Evolutionary conservation across 2,113 vertebrate genomes (phyloP), one percentile per base, ranked within the genome.

Genomic region (Cacatua alba): DNA sequence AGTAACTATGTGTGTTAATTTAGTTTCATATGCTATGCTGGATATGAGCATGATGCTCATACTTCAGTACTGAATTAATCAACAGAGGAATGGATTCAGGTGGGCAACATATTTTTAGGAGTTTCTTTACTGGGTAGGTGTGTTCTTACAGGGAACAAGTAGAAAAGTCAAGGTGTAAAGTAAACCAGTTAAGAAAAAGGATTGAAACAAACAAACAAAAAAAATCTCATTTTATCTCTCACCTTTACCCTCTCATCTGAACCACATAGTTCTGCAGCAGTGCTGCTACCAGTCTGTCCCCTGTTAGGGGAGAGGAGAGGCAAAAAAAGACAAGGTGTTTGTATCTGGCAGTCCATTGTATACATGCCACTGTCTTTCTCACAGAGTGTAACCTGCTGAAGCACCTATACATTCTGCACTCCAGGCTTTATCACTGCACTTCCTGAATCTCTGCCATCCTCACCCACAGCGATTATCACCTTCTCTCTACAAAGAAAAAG

Each of bases 381-480:
- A 53, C 3, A 48, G 1, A 48, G 1, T 0, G 0, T 6, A 43
- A 43, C 29, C 18, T 39, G 39, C 44, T 62, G 41, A 55, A 68
- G 57, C 48, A 49, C 51, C 67, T 26, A 2, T 0, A 11, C 0
- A 0, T 43, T 67, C 83, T 25, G n/a, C 21, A 21, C 53, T 55
- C 55, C 0, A 2, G 20, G 33, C 26, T 62, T 6, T 4, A 44
- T 9, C 25, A 2, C 14, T n/a, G 10, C 52, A 68, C 12, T 23
- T 44, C 7, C 12, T 24, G 68, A 51, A 72, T 19, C 24, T 44
- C 74, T 65, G 64, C 21, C 59, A 28, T 9, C 11, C 41, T 70
- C 51, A 53, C 64, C 49, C 0, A 0, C 35, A 37, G 4, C 0
- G 1, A 43, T 14, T 18, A 44, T 11, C 31, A 28, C n/a, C 31